Evolutionary conservation across 2,888 invertebrate species (phyloP).

Genomic region (Lasioglossum zephyrum): DNA sequence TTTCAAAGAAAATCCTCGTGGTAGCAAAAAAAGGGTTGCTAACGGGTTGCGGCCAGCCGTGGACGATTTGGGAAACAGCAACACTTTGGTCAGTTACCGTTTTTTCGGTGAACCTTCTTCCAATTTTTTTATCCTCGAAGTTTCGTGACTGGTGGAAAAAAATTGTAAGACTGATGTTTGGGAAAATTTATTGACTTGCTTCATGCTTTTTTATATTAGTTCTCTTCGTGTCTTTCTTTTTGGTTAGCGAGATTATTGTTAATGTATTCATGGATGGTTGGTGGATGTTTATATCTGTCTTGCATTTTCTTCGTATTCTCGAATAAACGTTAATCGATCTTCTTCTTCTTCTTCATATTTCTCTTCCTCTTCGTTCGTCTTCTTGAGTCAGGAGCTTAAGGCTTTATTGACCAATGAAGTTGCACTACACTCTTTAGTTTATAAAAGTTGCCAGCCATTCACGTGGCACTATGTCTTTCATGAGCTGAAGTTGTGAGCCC

Average conservation of each 20-base stretch:
- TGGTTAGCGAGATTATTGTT: neutral
- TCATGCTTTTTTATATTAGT: neutral
- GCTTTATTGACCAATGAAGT: slow-evolving; percentile 18
- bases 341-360: neutral
- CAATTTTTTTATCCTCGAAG: neutral
- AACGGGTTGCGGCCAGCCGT: slow-evolving; percentile 65
- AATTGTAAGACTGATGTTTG: neutral
- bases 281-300: neutral
- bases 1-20: slow-evolving; percentile 46
- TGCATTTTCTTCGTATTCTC: neutral
- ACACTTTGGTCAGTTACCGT: slow-evolving; percentile 24
- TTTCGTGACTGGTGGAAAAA: neutral
- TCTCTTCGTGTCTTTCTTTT: neutral
- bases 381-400: slow-evolving; percentile 1
- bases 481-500: slow-evolving; percentile 24
- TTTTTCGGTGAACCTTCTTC: neutral
- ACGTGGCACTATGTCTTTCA: slow-evolving; percentile 6
- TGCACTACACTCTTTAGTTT: slow-evolving; percentile 10
- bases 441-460: slow-evolving; percentile 13
- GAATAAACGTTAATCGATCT: slow-evolving; percentile 11
- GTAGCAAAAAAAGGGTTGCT: slow-evolving; percentile 65
- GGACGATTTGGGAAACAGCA: slow-evolving; percentile 40
- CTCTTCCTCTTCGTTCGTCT: neutral
- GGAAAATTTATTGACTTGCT: neutral
- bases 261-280: neutral